These are phyloP conservation scores for Leucopsar rothschildi DNA, from an alignment of 2,113 vertebrate genomes.

Conservation along the genomic window DNA sequence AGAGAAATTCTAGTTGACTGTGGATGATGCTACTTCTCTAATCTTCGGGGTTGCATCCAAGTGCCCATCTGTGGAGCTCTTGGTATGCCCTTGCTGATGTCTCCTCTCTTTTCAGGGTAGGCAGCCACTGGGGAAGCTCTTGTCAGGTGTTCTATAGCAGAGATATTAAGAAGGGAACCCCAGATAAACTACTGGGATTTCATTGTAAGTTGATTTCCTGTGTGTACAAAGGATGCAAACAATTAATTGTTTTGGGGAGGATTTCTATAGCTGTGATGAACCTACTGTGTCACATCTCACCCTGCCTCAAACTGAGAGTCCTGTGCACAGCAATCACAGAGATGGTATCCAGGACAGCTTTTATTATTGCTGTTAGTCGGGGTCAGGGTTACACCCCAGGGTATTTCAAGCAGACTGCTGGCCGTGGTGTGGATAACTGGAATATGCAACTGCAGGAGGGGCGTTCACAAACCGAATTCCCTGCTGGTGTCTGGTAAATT, in stretches of 20 bases:
- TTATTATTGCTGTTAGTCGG: not conserved
- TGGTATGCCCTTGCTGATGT: not conserved
- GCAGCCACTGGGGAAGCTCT: not conserved
- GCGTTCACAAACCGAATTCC: not conserved
- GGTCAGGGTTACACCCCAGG: not conserved
- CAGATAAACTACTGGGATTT: not conserved
- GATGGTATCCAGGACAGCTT: not conserved
- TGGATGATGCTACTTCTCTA: not conserved
- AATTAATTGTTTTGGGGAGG: not conserved
- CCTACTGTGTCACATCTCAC: not conserved
- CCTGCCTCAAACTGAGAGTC: not conserved
- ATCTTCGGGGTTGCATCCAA: not conserved
- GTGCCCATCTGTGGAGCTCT: not conserved
- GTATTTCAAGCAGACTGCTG: not conserved
- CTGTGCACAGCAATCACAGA: not conserved
- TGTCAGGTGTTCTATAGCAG: not conserved
- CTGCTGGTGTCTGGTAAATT: not conserved
- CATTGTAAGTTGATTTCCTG: not conserved
- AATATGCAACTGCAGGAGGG: not conserved
- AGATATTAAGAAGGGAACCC: not conserved
- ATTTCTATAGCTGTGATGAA: not conserved
- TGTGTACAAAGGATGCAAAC: not conserved
- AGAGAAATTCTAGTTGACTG: not conserved
- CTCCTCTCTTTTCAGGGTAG: not conserved
- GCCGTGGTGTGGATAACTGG: not conserved